phyloP scores from a whole-genome alignment of 2,797 vertebrate genomes.

The Tenualosa thibaudeaui region DNA sequence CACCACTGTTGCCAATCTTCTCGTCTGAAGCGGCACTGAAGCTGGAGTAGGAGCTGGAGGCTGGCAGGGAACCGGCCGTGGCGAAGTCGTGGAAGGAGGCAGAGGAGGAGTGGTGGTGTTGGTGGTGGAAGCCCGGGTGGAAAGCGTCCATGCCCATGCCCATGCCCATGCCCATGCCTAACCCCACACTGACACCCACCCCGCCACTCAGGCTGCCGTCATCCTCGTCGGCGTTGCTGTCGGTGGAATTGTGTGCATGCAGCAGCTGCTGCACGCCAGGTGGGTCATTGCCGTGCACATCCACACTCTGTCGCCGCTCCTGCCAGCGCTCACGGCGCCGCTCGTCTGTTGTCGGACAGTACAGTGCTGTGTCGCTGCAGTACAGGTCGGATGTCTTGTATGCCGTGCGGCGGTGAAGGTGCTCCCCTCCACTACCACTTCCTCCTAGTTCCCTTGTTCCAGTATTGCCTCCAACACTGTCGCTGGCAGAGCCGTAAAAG shows the following conservation, averaged over 20 bases:
- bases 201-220: background rate
- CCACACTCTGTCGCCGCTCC: constrained; percentile 83
- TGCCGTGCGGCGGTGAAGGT: constrained; percentile 71
- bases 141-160: constrained; percentile 59
- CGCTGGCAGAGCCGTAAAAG: constrained; percentile 57
- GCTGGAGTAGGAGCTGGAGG: constrained; percentile 92
- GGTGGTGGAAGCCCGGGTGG: constrained; percentile 76
- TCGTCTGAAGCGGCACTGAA: constrained; percentile 90
- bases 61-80: constrained; percentile 75
- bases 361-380: constrained; percentile 91
- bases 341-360: constrained; percentile 79
- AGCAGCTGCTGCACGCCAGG: constrained; percentile 71
- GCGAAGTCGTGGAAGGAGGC: constrained; percentile 77
- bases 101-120: constrained; percentile 78
- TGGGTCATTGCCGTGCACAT: constrained; percentile 74
- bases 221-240: constrained; percentile 81
- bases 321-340: constrained; percentile 74
- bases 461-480: background rate
- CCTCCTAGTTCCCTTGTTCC: background rate
- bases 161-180: rapidly evolving
- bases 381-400: constrained; percentile 87
- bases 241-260: constrained; percentile 82
- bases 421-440: constrained; percentile 58
- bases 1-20: constrained; percentile 67
- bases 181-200: background rate